Evolutionary conservation across 2,113 vertebrate species (phyloP).

Genomic region (Tichodroma muraria): DNA sequence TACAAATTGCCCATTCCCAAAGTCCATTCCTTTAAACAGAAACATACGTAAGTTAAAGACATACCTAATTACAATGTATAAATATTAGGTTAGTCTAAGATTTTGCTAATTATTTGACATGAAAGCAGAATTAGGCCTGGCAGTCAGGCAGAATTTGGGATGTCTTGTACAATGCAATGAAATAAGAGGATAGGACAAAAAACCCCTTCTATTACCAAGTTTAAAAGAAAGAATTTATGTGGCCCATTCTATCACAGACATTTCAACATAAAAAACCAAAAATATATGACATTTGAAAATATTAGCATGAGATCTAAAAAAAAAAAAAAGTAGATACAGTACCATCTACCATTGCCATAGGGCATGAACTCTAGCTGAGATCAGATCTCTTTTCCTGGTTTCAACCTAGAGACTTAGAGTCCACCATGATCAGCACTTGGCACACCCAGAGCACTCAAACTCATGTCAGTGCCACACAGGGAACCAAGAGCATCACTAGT

Average conservation of each 20-base stretch:
- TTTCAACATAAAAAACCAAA: background rate
- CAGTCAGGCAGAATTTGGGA: background rate
- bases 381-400: background rate
- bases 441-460: background rate
- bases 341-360: background rate
- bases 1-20: background rate
- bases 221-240: background rate
- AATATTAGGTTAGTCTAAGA: background rate
- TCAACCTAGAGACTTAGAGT: background rate
- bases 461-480: background rate
- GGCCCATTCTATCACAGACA: background rate
- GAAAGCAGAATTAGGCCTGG: background rate
- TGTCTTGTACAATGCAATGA: background rate
- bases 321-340: background rate
- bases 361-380: background rate
- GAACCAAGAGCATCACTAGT: background rate
- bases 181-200: background rate
- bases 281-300: background rate
- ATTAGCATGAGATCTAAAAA: background rate
- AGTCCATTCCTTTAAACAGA: background rate
- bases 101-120: background rate
- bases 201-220: background rate
- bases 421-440: background rate
- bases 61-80: background rate
- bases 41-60: background rate